These are phyloP conservation scores for Euplagia quadripunctaria DNA, from an alignment of 2,888 invertebrate genomes.

Conservation along the genomic window DNA sequence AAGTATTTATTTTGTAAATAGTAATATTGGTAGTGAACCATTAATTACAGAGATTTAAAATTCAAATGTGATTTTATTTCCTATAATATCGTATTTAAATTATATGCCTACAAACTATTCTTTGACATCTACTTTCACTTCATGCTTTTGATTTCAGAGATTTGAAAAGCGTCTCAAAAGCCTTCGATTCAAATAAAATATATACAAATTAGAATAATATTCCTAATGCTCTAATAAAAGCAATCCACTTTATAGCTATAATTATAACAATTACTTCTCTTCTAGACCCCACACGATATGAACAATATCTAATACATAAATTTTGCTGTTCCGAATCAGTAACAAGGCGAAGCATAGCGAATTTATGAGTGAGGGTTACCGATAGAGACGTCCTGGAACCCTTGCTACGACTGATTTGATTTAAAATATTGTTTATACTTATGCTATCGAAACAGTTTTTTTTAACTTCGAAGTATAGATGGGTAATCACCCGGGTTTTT, in stretches of 20 bases:
- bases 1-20: slow-evolving; percentile 85
- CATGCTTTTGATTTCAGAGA: not conserved
- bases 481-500: too few relatives aligned
- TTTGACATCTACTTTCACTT: not conserved
- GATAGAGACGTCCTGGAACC: slow-evolving; percentile 67
- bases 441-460: slow-evolving; percentile 36
- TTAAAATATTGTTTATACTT: slow-evolving; percentile 49
- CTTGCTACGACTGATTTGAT: slow-evolving; percentile 52
- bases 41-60: slow-evolving; percentile 64
- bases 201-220: not conserved
- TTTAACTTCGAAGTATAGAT: too few relatives aligned
- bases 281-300: slow-evolving; percentile 48
- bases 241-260: slow-evolving; percentile 47
- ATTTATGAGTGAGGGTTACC: slow-evolving; percentile 61
- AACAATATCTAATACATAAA: slow-evolving; percentile 54
- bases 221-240: slow-evolving; percentile 26
- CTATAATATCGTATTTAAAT: not conserved
- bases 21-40: slow-evolving; percentile 68
- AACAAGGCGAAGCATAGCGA: slow-evolving; percentile 67
- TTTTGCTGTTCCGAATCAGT: slow-evolving; percentile 55
- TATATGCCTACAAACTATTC: not conserved
- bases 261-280: slow-evolving; percentile 43
- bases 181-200: too few relatives aligned
- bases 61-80: slow-evolving; percentile 45
- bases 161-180: too few relatives aligned